Conservation (phyloP, 2,888 invertebrate genomes). For the Panopea generosa region DNA sequence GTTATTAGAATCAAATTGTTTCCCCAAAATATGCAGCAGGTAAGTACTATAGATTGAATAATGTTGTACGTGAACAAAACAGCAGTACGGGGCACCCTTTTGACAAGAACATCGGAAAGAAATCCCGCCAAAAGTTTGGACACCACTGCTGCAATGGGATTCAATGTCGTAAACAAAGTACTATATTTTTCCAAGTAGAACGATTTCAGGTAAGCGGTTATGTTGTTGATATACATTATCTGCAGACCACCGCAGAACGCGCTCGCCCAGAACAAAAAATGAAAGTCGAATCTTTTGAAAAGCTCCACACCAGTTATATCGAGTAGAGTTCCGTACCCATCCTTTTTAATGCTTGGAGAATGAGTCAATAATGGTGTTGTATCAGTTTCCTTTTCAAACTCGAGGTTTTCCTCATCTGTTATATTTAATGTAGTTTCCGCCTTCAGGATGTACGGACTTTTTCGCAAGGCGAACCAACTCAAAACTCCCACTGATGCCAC, state of each 20-base stretch:
- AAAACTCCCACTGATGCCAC: slow-evolving; percentile 50
- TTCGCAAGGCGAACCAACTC: too few relatives aligned
- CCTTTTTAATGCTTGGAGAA: not conserved
- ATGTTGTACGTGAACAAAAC: slow-evolving; percentile 58
- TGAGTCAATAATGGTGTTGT: too few relatives aligned
- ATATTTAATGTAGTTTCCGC: too few relatives aligned
- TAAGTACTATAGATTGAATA: slow-evolving; percentile 58
- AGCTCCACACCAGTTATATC: slow-evolving; percentile 63
- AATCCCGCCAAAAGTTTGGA: slow-evolving; percentile 68
- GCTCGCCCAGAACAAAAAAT: slow-evolving; percentile 67
- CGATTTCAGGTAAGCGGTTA: slow-evolving; percentile 69
- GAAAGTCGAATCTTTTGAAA: slow-evolving; percentile 65
- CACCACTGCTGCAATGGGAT: slow-evolving; percentile 63
- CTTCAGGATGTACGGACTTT: too few relatives aligned
- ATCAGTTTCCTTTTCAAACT: too few relatives aligned
- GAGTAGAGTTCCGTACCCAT: too few relatives aligned
- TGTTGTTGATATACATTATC: slow-evolving; percentile 69
- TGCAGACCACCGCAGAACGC: slow-evolving; percentile 69
- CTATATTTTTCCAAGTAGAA: slow-evolving; percentile 62
- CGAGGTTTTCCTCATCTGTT: too few relatives aligned
- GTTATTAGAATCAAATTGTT: slow-evolving; percentile 59
- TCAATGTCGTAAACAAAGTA: slow-evolving; percentile 67
- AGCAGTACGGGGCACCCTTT: slow-evolving; percentile 62
- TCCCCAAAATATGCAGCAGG: slow-evolving; percentile 63
- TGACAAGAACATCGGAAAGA: slow-evolving; percentile 65